These are phyloP conservation scores for Piezodorus guildinii DNA, from an alignment of 1,140 invertebrate genomes.

Conservation along the genomic window DNA sequence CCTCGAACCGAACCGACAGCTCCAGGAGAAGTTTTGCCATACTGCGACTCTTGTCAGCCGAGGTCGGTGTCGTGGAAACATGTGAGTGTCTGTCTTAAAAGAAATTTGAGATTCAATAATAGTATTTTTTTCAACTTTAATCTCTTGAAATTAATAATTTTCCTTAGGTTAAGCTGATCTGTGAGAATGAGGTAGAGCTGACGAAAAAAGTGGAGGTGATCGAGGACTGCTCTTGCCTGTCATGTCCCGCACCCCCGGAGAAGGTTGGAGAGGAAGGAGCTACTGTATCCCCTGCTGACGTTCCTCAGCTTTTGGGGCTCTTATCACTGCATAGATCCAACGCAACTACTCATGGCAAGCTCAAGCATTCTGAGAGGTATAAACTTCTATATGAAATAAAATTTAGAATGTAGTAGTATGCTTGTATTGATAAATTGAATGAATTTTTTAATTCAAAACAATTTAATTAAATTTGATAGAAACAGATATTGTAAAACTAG, in stretches of 20 bases:
- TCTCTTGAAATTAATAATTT: background rate
- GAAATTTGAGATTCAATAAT: background rate
- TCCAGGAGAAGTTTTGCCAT: conserved; percentile 51
- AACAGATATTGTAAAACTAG: too few species aligned
- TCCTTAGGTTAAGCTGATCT: conserved; percentile 37
- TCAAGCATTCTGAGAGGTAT: conserved; percentile 5
- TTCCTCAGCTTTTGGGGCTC: conserved; percentile 19
- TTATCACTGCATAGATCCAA: conserved; percentile 10
- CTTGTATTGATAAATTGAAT: too few species aligned
- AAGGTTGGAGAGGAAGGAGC: conserved; percentile 7
- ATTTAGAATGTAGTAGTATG: too few species aligned
- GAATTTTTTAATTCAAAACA: too few species aligned
- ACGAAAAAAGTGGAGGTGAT: conserved; percentile 52
- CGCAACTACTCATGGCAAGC: background rate
- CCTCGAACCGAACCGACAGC: conserved; percentile 50
- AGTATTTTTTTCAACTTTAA: background rate
- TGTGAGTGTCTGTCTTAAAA: conserved; percentile 33
- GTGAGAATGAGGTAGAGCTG: conserved; percentile 39
- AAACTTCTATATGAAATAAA: too few species aligned
- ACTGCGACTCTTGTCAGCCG: conserved; percentile 56
- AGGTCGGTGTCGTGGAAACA: conserved; percentile 48
- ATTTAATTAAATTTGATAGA: too few species aligned
- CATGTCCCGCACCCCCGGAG: conserved; percentile 34
- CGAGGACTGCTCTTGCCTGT: conserved; percentile 48
- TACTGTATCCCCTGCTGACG: conserved; percentile 9